Evolutionary conservation across 2,113 vertebrate species (phyloP).

Genomic region (Ammodytes dubius): DNA sequence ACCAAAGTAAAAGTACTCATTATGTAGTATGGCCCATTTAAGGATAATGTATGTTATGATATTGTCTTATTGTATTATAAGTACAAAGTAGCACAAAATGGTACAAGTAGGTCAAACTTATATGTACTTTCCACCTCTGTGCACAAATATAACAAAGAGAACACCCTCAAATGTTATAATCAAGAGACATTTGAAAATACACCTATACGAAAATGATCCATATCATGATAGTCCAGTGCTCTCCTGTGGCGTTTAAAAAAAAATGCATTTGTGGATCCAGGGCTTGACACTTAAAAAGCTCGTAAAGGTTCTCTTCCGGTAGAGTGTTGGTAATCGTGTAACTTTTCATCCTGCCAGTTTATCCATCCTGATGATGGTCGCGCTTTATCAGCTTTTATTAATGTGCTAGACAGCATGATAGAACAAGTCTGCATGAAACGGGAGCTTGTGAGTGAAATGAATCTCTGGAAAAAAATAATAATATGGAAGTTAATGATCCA

Average conservation of each 20-base stretch:
- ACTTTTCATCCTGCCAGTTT: constrained; percentile 39
- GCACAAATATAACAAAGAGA: constrained; percentile 1
- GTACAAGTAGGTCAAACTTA: too few species aligned
- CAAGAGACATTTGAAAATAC: constrained; percentile 44
- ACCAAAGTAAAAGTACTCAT: too few species aligned
- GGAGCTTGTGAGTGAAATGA: constrained; percentile 17
- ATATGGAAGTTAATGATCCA: constrained; percentile 37
- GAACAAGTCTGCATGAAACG: constrained; percentile 48
- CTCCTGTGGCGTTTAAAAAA: constrained; percentile 38
- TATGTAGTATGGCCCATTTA: too few species aligned
- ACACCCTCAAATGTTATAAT: constrained; percentile 1
- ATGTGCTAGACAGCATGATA: constrained; percentile 23
- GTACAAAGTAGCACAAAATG: too few species aligned
- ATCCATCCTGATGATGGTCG: constrained; percentile 15
- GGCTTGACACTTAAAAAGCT: constrained; percentile 44
- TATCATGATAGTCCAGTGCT: neutral
- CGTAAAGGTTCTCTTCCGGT: constrained; percentile 59
- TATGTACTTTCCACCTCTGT: too few species aligned
- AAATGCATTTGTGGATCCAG: constrained; percentile 35
- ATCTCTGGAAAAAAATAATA: constrained; percentile 9
- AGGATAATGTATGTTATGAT: too few species aligned
- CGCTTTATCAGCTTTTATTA: constrained; percentile 38
- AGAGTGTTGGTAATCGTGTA: constrained; percentile 48
- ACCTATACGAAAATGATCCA: constrained; percentile 29
- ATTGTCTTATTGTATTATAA: too few species aligned